Evolutionary conservation across 2,888 invertebrate species (phyloP), one percentile per base, ranked within the genome.

Genomic region (Lasiommata megera): DNA sequence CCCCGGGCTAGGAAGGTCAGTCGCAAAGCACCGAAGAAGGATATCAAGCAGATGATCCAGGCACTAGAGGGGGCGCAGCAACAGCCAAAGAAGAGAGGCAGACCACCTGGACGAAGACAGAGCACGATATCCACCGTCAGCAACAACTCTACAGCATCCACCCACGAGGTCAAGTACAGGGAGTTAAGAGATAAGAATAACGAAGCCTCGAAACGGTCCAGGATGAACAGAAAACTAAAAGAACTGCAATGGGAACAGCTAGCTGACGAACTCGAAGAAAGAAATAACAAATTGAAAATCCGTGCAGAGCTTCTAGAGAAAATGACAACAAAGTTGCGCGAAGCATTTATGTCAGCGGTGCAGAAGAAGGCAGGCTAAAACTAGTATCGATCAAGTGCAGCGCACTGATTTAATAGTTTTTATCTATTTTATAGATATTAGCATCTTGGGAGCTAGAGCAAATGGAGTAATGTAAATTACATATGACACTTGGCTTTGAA

Each of bases 151-250:
- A 89, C 82, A 53, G 71, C 76, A 43, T 87, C 90, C 60, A 83
- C 83, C 61, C 79, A 85, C 36, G 92, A 92, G 64, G 75, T 78
- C 44, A 93, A 91, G 64, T 95, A 95, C 76, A 87, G 94, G 51
- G 94, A 95, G 72, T 88, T 94, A 63, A 84, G 96, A 56, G 94
- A 94, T 73, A 95, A 94, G 76, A 96, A 96, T 80, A 96, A 96
- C 75, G 95, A 95, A 80, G 95, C 95, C 41, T 95, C 95, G 40
- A 92, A 95, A 68, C 92, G 93, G 67, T 95, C 95, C 1, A 87
- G 95, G 64, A 92, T 93, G 86, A 95, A 95, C 71, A 92, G 95
- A 65, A 95, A 95, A 80, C 82, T 81, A 72, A 93, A 88, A 70
- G 86, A 83, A 64, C 71, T 87, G 53, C 93, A 93, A 69, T 92